phyloP scores from a whole-genome alignment of 1,140 invertebrate genomes.

The Cydia fagiglandana region DNA sequence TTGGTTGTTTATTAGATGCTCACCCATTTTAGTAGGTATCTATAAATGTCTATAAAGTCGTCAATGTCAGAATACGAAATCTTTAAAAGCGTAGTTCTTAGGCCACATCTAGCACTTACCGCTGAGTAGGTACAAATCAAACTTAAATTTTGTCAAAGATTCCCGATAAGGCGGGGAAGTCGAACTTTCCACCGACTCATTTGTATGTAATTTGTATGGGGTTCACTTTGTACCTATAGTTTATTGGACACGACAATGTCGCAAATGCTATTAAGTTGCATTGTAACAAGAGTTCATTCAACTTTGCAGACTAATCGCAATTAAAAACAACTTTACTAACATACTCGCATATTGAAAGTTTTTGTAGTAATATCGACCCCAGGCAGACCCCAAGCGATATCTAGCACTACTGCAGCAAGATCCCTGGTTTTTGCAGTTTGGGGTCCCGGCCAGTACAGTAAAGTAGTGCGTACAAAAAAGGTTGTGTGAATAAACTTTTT shows the following conservation, averaged over 20 bases:
- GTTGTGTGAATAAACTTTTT: no score
- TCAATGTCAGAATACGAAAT: not conserved
- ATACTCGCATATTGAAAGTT: not conserved
- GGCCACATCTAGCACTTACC: not conserved
- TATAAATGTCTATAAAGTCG: no score
- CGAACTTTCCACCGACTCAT: slow-evolving; percentile 56
- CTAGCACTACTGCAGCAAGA: no score
- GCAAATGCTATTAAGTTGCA: not conserved
- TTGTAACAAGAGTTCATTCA: not conserved
- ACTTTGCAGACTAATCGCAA: slow-evolving; percentile 3
- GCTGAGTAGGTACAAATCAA: slow-evolving; percentile 61
- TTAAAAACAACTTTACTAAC: not conserved
- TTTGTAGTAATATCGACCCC: not conserved
- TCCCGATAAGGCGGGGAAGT: slow-evolving; percentile 63
- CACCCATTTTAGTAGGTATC: no score
- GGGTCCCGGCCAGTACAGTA: no score
- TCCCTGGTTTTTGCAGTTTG: no score
- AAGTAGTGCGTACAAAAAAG: no score
- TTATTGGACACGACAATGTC: slow-evolving; percentile 1
- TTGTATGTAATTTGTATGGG: slow-evolving; percentile 60
- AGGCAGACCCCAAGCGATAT: no score
- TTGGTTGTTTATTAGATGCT: no score
- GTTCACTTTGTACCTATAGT: not conserved
- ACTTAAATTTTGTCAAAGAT: slow-evolving; percentile 67
- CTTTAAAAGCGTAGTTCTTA: not conserved